Evolutionary conservation across 1,140 invertebrate species (phyloP).

Genomic region (Hyles euphorbiae): DNA sequence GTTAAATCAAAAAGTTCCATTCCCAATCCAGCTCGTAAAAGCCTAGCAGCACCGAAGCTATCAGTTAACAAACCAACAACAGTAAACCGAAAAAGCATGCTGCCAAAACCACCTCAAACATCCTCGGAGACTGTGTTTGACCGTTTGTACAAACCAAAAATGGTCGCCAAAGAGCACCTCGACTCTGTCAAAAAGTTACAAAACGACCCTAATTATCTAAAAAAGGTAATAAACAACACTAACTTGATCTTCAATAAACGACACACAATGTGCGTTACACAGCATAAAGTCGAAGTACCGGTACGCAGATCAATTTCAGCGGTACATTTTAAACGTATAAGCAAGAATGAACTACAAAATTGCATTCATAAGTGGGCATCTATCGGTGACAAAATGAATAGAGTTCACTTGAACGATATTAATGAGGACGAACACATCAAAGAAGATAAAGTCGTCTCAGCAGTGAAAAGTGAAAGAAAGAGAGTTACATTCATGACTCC

Average conservation of each 20-base stretch:
- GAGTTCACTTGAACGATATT: constrained; percentile 45
- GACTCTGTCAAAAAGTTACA: constrained; percentile 41
- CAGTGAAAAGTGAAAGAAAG: constrained; percentile 66
- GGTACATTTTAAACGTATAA: constrained; percentile 65
- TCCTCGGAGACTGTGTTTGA: constrained; percentile 50
- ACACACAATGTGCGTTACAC: constrained; percentile 38
- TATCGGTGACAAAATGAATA: constrained; percentile 57
- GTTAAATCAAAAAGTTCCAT: constrained; percentile 6
- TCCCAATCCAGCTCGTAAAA: constrained; percentile 4
- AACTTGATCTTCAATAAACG: constrained; percentile 41
- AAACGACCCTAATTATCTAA: constrained; percentile 43
- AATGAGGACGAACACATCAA: constrained; percentile 53
- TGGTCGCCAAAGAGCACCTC: constrained; percentile 24
- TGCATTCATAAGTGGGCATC: constrained; percentile 67
- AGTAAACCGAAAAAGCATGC: not conserved
- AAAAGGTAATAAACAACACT: constrained; percentile 43
- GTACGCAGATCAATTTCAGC: constrained; percentile 67
- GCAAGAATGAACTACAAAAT: constrained; percentile 50
- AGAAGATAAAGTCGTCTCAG: constrained; percentile 48
- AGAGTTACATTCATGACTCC: constrained; percentile 65
- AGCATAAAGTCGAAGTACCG: constrained; percentile 18
- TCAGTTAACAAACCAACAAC: not conserved
- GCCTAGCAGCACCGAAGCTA: not conserved
- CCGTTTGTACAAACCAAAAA: constrained; percentile 61
- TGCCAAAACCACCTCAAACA: not conserved